Evolutionary conservation across 2,888 invertebrate genomes (phyloP).

Genomic region (Isoperla grammatica): DNA sequence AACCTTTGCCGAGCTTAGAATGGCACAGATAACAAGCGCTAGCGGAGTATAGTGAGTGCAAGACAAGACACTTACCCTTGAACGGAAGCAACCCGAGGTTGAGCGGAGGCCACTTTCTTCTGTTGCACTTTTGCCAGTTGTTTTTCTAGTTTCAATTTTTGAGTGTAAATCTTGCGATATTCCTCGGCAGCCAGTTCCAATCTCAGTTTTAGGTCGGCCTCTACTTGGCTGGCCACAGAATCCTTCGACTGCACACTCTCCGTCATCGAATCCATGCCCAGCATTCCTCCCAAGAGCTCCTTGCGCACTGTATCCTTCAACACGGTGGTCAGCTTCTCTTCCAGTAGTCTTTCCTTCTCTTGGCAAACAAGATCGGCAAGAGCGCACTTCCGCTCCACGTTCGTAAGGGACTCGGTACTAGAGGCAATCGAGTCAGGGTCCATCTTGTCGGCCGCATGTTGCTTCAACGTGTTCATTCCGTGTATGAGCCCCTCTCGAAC

Average conservation of each 20-base stretch:
- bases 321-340: not conserved
- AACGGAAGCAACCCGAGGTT: too few relatives aligned
- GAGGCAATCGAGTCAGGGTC: not conserved
- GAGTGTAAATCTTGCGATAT: conserved; percentile 29
- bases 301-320: not conserved
- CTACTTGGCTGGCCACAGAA: conserved; percentile 8
- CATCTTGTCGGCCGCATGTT: not conserved
- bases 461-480: not conserved
- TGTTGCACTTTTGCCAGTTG: conserved; percentile 23
- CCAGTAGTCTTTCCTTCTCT: not conserved
- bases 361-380: not conserved
- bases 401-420: not conserved
- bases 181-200: conserved; percentile 29
- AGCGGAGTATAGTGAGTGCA: too few relatives aligned
- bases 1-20: too few relatives aligned
- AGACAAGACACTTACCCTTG: too few relatives aligned
- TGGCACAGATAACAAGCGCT: too few relatives aligned
- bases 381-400: not conserved
- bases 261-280: too few relatives aligned
- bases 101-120: not conserved
- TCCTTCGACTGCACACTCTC: too few relatives aligned
- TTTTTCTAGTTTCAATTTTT: conserved; percentile 26
- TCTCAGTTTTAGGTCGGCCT: conserved; percentile 23
- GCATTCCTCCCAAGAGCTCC: not conserved
- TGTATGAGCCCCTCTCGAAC: not conserved